Evolutionary conservation across 2,888 invertebrate species (phyloP), one percentile per base, ranked within the genome.

Genomic region (Slavum lentiscoides): DNA sequence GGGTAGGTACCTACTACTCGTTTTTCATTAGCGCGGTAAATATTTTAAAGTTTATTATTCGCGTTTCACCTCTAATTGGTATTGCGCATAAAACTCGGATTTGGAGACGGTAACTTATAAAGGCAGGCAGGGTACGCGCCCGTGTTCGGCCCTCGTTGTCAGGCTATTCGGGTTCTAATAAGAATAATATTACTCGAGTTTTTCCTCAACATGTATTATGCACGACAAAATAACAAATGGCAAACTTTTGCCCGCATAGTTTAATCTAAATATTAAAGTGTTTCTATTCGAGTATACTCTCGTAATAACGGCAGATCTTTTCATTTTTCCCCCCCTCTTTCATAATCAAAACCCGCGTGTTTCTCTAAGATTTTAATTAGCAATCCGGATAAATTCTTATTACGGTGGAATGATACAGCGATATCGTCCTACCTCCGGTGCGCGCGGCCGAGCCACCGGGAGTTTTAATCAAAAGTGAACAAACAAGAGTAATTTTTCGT

Each of bases 401-500:
- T 39, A 58, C 64, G 15, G 39, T 13, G 13, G 39, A 6, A 43
- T 58, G 21, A 66, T 30, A 30, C 17, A 39, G 64, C 11, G 53
- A 37, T 55, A 66, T 39, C 49, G 43, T 64, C 64, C n/a, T 62
- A 66, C 37, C 62, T 2, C 30, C 30, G 30, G 30, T 30, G 30
- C 30, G 30, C 30, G 30, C 30, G 30, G 15, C 2, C 23, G 37
- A 53, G 0, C 37, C 64, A 37, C 55, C 55, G 19, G 17, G 66
- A 21, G 37, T 74, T 74, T 62, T 62, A 66, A 74, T 74, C 66
- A 55, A 74, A 66, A 64, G n/a, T 55, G 37, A 74, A 74, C 53
- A 64, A 55, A 74, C 74, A 66, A 74, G 55, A 55, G 66, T 58
- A 39, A 74, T 66, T 74, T 66, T 74, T 66, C 21, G 21, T 37